Base-by-base conservation (phyloP, 2,797 vertebrate genomes). In the Dryobates pubescens region DNA sequence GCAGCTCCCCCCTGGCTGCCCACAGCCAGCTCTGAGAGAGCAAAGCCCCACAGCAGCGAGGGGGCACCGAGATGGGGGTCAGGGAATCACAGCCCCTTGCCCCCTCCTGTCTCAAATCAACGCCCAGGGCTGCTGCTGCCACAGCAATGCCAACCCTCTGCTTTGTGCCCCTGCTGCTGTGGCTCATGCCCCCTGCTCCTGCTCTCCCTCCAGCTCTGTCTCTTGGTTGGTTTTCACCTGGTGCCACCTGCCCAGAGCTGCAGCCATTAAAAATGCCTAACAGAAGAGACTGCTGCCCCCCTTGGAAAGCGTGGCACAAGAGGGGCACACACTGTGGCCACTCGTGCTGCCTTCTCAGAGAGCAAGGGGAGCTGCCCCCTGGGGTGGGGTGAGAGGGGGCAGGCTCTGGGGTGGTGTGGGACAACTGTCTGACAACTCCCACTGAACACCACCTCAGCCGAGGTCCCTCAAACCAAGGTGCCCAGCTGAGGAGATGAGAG, bases 231-330 rank as follows among this genome's bases (percentile, higher is more conserved):
- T 57, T 92, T 88, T 79, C 17, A 83, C 67, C 79, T 81, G 80
- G 64, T 81, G 76, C 61, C 58, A 88, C 87, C 87, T 86, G 82
- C 87, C 87, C 89, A 70, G 73, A 94, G 90, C 74, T 56, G 82
- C 68, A 89, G 12, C 57, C 76, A 86, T 94, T 95, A 93, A 95
- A 95, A 70, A 64, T 73, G 58, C 89, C 43, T 89, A 70, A 79
- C 64, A 34, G 67, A 93, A 71, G 17, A 67, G 43, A 4, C 6
- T 73, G 59, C 70, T 67, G 57, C 64, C 45, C 20, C 1, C 51
- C 65, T 3, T 34, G 17, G 56, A 17, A 27, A 3, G 22, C 6
- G 7, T 0, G 29, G 70, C 9, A 3, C 45, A 26, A 68, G 53
- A 54, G 32, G 62, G 54, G 15, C 43, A 14, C 59, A 10, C 0